Evolutionary conservation across 2,888 invertebrate species (phyloP), one percentile per base, ranked within the genome.

Genomic region (Lasioglossum calceatum): DNA sequence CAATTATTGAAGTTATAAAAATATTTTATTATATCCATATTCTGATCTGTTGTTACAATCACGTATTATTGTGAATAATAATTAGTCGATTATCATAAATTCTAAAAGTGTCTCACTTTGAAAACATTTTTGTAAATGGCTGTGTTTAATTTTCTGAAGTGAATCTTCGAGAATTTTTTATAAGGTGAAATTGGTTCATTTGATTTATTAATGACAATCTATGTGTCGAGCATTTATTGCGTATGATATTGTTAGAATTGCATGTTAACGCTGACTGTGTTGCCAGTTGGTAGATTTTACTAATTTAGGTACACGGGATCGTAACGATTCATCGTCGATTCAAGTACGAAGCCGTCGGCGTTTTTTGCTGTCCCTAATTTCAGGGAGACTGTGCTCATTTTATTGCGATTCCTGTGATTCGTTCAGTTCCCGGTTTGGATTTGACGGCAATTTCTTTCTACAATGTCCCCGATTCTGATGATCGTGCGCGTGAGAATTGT

Each of bases 401-500:
- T 90, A 87, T 90, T 88, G 85, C 88, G 82, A 90, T 90, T 90
- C 90, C 82, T 81, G 72, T 83, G 81, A 88, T 82, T 85, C 85
- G 81, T 79, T 83, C 83, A 70, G 86, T 86, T 82, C 83, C 85
- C 83, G 80, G 82, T 85, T 87, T 80, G 87, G 82, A 77, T 84
- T 87, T 88, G 79, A 85, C 70, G 81, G 73, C 86, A 71, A 75
- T 91, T 91, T 91, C 88, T 91, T 89, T 88, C 89, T 80, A 73
- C 88, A 71, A 84, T 87, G 88, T 87, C 84, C 91, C 82, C 88
- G 91, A 87, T 88, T 90, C 91, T 87, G 88, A 85, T 84, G 89
- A 90, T 90, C 86, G 87, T 86, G 89, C 89, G 92, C 93, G 92
- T 93, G 92, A 93, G 92, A 92, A 92, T 92, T 87, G 90, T 90